phyloP scores from a whole-genome alignment of 2,888 invertebrate species.

The Synergus umbraculus region DNA sequence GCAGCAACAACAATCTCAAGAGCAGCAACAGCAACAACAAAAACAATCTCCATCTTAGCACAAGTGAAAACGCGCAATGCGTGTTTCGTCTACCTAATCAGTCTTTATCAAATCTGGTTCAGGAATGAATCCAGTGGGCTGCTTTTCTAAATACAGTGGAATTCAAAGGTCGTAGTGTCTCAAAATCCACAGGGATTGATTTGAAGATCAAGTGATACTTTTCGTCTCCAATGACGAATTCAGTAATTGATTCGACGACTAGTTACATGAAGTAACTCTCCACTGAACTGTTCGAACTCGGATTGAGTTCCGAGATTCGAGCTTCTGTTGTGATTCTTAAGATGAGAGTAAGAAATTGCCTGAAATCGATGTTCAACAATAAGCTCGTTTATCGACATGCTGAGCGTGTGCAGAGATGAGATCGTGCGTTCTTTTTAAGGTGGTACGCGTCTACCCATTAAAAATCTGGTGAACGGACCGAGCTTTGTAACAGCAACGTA shows the following conservation, averaged over 20 bases:
- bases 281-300: conserved; percentile 30
- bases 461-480: conserved; percentile 20
- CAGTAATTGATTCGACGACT: neutral
- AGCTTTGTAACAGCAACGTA: conserved; percentile 41
- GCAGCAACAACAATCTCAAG: conserved; percentile 54
- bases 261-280: conserved; percentile 43
- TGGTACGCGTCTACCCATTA: conserved; percentile 6
- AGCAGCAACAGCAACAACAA: conserved; percentile 55
- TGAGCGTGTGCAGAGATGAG: conserved; percentile 1
- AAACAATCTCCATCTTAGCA: conserved; percentile 68
- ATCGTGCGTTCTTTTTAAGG: conserved; percentile 11
- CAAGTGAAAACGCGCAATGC: conserved; percentile 50
- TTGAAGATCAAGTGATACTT: conserved; percentile 31
- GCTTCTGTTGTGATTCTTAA: conserved; percentile 30
- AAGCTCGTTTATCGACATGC: conserved; percentile 31
- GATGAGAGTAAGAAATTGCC: conserved; percentile 15
- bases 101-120: conserved; percentile 19
- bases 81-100: conserved; percentile 56
- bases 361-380: conserved; percentile 33
- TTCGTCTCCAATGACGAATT: conserved; percentile 5
- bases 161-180: conserved; percentile 28
- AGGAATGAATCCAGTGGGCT: conserved; percentile 31
- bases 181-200: neutral
- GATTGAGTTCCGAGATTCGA: conserved; percentile 2
- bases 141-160: conserved; percentile 28